Base-by-base conservation (phyloP, 2,888 invertebrate species). In the Sminthurinus aureus region DNA sequence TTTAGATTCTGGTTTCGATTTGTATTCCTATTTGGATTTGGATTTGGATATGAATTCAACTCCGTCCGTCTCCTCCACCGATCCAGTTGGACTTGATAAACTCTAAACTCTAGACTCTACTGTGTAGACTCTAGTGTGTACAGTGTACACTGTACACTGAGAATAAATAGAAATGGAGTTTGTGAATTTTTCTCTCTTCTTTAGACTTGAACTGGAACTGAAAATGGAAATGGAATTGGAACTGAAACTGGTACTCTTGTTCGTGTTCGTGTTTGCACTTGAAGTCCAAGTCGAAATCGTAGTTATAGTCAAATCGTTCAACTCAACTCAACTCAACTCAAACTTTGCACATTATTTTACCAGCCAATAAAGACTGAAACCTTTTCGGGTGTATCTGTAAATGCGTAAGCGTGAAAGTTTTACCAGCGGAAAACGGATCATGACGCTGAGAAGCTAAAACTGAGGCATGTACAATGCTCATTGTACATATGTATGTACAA, bases 291-390 rank as follows among this genome's bases (percentile, higher is more conserved):
- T 24, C 18, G 74, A 11, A 50, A 74, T 18, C 26, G n/a, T 18
- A 76, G 12, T 76, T 1, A 12, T 9, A 51, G 73, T 69, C 50
- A 50, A 79, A 67, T 51, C n/a, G 78, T 80, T 79, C 71, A n/a
- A n/a, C n/a, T 6, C 38, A 38, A 38, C 38, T 38, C 38, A 80
- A 80, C n/a, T 6, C 38, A 38, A 38, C 38, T 38, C 38, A 80
- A 80, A 80, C 80, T 80, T 80, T 80, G 73, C 71, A 80, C 80
- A 80, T 80, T 80, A 80, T 80, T 79, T 71, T 80, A 52, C 73
- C 80, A 80, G 71, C 69, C 79, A 79, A 79, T 79, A 79, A 79
- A 79, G 79, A 79, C 69, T 64, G 78, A 26, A 66, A 26, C 79
- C 79, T 79, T 79, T 79, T 79, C 38, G 69, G 67, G 67, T 69